phyloP scores from a whole-genome alignment of 2,888 invertebrate species.

The Taphrorychus bicolor region DNA sequence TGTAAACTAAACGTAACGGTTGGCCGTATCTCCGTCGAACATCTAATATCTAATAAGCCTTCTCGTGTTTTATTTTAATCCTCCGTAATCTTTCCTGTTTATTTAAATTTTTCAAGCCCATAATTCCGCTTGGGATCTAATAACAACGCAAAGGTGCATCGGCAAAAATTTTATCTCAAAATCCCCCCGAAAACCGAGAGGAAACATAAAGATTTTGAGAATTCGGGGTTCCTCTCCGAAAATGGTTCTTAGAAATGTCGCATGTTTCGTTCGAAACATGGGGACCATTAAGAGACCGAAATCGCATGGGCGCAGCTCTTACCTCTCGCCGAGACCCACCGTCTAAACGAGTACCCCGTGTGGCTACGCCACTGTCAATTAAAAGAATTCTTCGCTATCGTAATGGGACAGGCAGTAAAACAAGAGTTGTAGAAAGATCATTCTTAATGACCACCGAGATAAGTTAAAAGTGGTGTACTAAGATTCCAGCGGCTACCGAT shows the following conservation, averaged over 20 bases:
- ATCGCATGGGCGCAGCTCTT: slow-evolving; percentile 21
- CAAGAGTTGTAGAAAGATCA: slow-evolving; percentile 55
- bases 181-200: slow-evolving; percentile 16
- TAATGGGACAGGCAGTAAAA: slow-evolving; percentile 51
- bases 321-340: not conserved
- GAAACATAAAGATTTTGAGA: slow-evolving; percentile 43
- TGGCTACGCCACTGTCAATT: slow-evolving; percentile 36
- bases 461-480: slow-evolving; percentile 58
- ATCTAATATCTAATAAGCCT: slow-evolving; percentile 12
- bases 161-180: not conserved
- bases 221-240: slow-evolving; percentile 38
- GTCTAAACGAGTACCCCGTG: not conserved
- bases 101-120: slow-evolving; percentile 13
- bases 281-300: slow-evolving; percentile 54
- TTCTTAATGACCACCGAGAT: slow-evolving; percentile 57
- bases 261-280: slow-evolving; percentile 50
- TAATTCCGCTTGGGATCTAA: not conserved
- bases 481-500: slow-evolving; percentile 58
- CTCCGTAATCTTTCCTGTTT: slow-evolving; percentile 21
- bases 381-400: slow-evolving; percentile 53
- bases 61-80: slow-evolving; percentile 13
- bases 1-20: slow-evolving; percentile 18
- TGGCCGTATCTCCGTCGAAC: slow-evolving; percentile 9
- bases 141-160: not conserved
- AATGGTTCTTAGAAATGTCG: slow-evolving; percentile 49